These are phyloP conservation scores for Heloderma charlesbogerti DNA, from an alignment of 2,113 vertebrate genomes.

Conservation along the genomic window DNA sequence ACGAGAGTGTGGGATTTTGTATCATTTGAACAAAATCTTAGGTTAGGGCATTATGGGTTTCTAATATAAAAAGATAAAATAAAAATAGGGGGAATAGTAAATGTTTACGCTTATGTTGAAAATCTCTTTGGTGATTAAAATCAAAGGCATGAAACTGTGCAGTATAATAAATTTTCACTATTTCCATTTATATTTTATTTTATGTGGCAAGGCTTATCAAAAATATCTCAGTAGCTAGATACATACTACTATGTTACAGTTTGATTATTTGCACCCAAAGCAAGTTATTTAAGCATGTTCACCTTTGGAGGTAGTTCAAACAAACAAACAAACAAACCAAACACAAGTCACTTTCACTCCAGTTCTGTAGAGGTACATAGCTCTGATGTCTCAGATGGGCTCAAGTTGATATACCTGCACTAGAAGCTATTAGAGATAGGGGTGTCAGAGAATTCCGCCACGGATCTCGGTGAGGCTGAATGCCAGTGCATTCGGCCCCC, in stretches of 20 bases:
- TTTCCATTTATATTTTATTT: background rate
- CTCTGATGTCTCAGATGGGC: background rate
- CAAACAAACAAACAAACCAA: too few relatives aligned
- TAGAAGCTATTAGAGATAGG: background rate
- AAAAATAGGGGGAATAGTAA: background rate
- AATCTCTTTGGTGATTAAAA: background rate
- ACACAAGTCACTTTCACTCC: fast-evolving
- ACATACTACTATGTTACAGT: background rate
- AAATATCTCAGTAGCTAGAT: conserved; percentile 25
- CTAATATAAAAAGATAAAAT: conserved; percentile 29
- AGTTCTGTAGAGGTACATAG: background rate
- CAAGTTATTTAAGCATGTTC: background rate
- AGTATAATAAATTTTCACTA: background rate
- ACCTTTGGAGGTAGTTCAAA: background rate
- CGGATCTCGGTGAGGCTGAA: too few relatives aligned
- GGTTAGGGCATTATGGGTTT: background rate
- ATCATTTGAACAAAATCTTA: conserved; percentile 8
- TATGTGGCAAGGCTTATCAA: background rate
- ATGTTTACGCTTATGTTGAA: background rate
- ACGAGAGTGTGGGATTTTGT: background rate
- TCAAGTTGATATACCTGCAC: background rate
- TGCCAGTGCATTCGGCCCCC: too few relatives aligned
- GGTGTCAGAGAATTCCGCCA: too few relatives aligned
- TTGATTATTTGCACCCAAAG: background rate
- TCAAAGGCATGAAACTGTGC: conserved; percentile 17